Evolutionary conservation across 2,113 vertebrate species (phyloP), one percentile per base, ranked within the genome.

Genomic region (Ammodytes dubius): DNA sequence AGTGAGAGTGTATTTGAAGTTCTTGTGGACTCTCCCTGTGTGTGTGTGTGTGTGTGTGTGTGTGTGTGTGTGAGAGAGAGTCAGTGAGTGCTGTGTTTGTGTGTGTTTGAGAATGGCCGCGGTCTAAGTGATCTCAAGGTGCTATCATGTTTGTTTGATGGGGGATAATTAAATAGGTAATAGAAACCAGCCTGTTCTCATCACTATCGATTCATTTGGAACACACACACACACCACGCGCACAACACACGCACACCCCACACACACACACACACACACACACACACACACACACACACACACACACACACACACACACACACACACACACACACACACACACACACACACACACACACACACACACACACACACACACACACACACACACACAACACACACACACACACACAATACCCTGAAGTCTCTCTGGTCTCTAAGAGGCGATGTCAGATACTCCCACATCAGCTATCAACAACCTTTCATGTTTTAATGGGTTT

Each of bases 121-220:
- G 50, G 54, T 60, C 82, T 77, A 87, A 91, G 83, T 87, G 63
- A 92, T 90, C 85, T 93, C 88, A 91, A 86, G 88, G 74, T 85
- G 82, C 89, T 88, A 89, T 88, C 85, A 57, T 94, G 94, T 94
- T 94, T 94, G 94, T 94, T 95, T 94, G 89, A 93, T 92, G 90
- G 87, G 86, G 84, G 87, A 84, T 95, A 93, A 95, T 95, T 94
- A 94, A 94, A 94, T 79, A 71, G 87, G 88, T 89, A 92, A 92
- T 80, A 84, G 87, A 94, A 89, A 88, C 90, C 85, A 85, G 71
- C 71, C 82, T 81, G 80, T 81, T 85, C 85, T 92, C 92, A 93
- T 88, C 78, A 12, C 73, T 87, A 94, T 94, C 19, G 91, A 94
- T 94, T 91, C 17, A 74, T 64, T 83, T 77, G 52, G 13, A 47